These are phyloP conservation scores for Borostomias antarcticus DNA, from an alignment of 2,797 vertebrate genomes.

Conservation along the genomic window DNA sequence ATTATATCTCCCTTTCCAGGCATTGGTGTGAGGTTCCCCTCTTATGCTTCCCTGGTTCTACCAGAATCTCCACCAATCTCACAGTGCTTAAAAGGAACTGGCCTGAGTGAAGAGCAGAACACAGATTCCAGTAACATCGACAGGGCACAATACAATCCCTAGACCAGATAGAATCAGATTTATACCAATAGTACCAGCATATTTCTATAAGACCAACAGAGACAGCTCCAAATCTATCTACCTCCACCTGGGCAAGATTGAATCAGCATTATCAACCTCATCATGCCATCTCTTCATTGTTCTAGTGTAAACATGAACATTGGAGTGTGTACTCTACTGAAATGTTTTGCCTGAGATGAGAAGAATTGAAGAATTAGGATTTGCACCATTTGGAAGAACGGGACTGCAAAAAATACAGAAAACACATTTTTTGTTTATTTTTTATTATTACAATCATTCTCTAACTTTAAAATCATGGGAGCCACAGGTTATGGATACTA, in stretches of 20 bases:
- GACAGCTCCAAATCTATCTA: slow-evolving; percentile 8
- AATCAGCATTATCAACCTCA: slow-evolving; percentile 2
- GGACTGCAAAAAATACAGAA: not conserved
- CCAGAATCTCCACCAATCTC: not conserved
- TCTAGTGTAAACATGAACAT: slow-evolving; percentile 17
- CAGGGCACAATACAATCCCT: slow-evolving; percentile 1
- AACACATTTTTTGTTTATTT: not conserved
- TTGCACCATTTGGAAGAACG: not conserved
- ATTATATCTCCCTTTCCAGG: not conserved
- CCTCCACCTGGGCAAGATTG: not conserved
- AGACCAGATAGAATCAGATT: not conserved
- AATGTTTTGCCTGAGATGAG: too few species aligned
- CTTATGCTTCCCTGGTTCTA: not conserved
- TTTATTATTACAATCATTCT: slow-evolving; percentile 9
- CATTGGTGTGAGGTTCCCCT: not conserved
- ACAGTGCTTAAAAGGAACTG: not conserved
- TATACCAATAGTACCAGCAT: not conserved
- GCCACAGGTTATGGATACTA: slow-evolving; percentile 83
- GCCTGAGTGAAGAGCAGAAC: not conserved
- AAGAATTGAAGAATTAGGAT: slow-evolving; percentile 11
- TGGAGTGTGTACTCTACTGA: too few species aligned
- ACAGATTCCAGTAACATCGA: not conserved
- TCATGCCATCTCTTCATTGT: slow-evolving; percentile 2
- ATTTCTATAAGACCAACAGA: not conserved
- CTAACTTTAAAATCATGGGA: slow-evolving; percentile 73